Conservation (phyloP, 2,888 invertebrate genomes). For the Microplitis deprimator region DNA sequence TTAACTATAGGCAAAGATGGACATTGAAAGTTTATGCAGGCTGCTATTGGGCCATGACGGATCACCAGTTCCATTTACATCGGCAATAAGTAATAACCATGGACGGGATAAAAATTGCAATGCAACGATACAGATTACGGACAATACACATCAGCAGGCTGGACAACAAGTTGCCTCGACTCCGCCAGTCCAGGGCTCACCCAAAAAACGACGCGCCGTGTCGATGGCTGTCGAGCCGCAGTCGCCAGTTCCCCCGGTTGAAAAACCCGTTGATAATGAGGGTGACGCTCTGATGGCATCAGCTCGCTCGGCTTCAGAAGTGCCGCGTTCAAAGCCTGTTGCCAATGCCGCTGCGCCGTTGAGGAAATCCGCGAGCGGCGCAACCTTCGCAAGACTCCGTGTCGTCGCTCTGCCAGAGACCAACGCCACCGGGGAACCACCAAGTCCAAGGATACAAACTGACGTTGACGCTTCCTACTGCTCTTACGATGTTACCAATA, state of each 20-base stretch:
- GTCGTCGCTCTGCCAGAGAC: conserved; percentile 75
- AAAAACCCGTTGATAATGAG: conserved; percentile 77
- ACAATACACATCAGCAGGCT: conserved; percentile 64
- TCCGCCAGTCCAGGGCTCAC: conserved; percentile 68
- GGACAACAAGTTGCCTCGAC: conserved; percentile 61
- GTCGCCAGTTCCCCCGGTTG: conserved; percentile 59
- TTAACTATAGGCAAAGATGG: conserved; percentile 73
- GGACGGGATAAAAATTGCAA: conserved; percentile 79
- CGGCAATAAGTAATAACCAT: conserved; percentile 64
- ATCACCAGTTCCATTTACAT: conserved; percentile 63
- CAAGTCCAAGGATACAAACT: conserved; percentile 75
- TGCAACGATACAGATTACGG: conserved; percentile 74
- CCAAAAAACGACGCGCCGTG: conserved; percentile 72
- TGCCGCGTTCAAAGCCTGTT: conserved; percentile 62
- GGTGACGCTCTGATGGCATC: conserved; percentile 75
- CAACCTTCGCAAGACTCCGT: conserved; percentile 81
- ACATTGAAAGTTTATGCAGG: conserved; percentile 76
- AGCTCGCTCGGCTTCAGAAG: conserved; percentile 73
- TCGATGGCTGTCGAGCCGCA: conserved; percentile 72
- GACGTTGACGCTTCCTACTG: conserved; percentile 76
- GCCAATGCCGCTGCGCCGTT: conserved; percentile 60
- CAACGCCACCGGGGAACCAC: conserved; percentile 72
- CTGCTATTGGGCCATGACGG: conserved; percentile 65
- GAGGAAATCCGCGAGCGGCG: conserved; percentile 73
- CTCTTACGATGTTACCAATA: conserved; percentile 67